phyloP scores from a whole-genome alignment of 64 coral and sea anemone species.

The Porites lutea region DNA sequence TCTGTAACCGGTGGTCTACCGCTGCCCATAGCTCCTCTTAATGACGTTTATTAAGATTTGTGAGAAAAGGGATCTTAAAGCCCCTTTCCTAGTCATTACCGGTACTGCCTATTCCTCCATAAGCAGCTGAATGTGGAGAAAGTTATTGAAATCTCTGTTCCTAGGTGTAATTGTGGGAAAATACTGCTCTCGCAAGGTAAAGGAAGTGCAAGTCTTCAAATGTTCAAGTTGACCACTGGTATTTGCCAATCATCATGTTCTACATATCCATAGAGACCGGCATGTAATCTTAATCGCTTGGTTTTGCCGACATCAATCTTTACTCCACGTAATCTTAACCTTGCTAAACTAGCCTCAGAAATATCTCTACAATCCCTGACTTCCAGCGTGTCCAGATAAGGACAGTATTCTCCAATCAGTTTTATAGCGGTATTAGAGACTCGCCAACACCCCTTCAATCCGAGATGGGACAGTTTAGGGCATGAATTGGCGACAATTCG shows the following conservation, averaged over 20 bases:
- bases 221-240: conserved; percentile 63
- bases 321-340: conserved; percentile 76
- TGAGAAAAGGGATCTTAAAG: too few relatives aligned
- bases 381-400: conserved; percentile 48
- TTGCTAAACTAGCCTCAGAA: conserved; percentile 80
- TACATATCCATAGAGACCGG: neutral
- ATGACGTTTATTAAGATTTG: too few relatives aligned
- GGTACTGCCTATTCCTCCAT: too few relatives aligned
- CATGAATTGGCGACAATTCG: conserved; percentile 60
- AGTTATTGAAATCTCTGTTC: too few relatives aligned
- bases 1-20: too few relatives aligned
- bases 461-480: conserved; percentile 63
- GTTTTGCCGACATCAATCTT: conserved; percentile 79
- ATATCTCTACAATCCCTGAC: conserved; percentile 97
- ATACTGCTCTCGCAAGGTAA: too few relatives aligned
- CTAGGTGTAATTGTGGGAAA: too few relatives aligned
- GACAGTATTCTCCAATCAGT: conserved; percentile 92
- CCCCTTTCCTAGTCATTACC: too few relatives aligned
- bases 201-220: neutral
- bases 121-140: too few relatives aligned
- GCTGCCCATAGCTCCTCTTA: too few relatives aligned
- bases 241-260: conserved; percentile 39
- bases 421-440: conserved; percentile 75
- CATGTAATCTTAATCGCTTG: neutral
- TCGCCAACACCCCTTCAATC: conserved; percentile 90